Conservation (phyloP, 1,140 invertebrate species). For the Daktulosphaira vitifoliae region DNA sequence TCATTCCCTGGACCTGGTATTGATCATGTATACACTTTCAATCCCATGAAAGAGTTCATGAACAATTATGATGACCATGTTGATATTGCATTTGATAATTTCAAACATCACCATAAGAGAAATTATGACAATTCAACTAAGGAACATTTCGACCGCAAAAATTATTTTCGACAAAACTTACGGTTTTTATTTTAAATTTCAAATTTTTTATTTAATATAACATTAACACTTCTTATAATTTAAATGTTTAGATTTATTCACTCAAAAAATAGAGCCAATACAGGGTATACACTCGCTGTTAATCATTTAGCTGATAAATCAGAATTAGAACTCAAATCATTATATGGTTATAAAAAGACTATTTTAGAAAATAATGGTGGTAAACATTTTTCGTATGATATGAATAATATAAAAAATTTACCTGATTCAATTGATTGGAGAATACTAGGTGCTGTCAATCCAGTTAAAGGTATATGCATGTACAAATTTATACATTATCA, state of each 20-base stretch:
- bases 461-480: conserved; percentile 65
- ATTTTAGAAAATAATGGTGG: conserved; percentile 52
- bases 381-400: conserved; percentile 62
- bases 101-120: conserved; percentile 64
- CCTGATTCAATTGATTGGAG: conserved; percentile 81
- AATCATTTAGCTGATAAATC: conserved; percentile 85
- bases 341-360: conserved; percentile 56
- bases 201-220: neutral
- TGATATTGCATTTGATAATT: conserved; percentile 65
- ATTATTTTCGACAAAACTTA: conserved; percentile 81
- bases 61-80: conserved; percentile 63
- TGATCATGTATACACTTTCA: conserved; percentile 68
- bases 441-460: conserved; percentile 82
- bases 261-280: conserved; percentile 69
- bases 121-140: conserved; percentile 49
- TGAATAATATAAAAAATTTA: conserved; percentile 46
- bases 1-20: conserved; percentile 81
- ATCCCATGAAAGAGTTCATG: conserved; percentile 89
- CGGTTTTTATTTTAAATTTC: conserved; percentile 46
- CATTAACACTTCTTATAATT: neutral
- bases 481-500: neutral
- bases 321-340: conserved; percentile 65
- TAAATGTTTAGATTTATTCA: conserved; percentile 64
- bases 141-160: conserved; percentile 64
- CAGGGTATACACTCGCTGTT: conserved; percentile 63